Base-by-base conservation (phyloP, 2,113 vertebrate genomes). In the Aspidoscelis tigris region DNA sequence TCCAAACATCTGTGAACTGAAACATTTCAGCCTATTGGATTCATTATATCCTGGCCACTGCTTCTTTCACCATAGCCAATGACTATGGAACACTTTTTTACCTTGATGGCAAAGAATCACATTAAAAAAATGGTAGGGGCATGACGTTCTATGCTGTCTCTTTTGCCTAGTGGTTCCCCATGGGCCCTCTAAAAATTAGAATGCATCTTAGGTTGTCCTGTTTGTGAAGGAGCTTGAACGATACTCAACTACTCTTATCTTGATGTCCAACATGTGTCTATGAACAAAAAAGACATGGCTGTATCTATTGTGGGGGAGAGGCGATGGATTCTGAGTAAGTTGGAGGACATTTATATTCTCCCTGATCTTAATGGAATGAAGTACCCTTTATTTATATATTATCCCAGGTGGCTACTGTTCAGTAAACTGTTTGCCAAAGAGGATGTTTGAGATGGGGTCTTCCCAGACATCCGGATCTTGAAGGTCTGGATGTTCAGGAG, bases 361-460 rank as follows among this genome's bases (percentile, higher is more conserved):
- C 92, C 87, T 92, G 83, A 88, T 91, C 84, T 39, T 44, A 74
- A 82, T 82, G 88, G 76, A 91, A 87, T 44, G 76, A 90, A 90
- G 86, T 64, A 75, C 22, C 72, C 85, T 86, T 89, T 82, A 83
- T 84, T 91, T 78, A 91, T 89, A 86, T 86, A 79, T 90, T 84
- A 73, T 78, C 16, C 22, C 3, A 78, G 58, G 55, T 79, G 47
- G 14, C 80, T 76, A 8, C 80, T 33, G 33, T 33, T 88, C 70
- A 80, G 74, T 47, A 0, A 61, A 0, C 64, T 58, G 33, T 82
- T 87, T 68, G 65, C 71, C 21, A 88, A 85, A 70, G 70, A 87
- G 88, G 33, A 33, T 33, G 33, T 33, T 33, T 33, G 33, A 33
- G 33, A 33, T 33, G 33, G 33, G 1, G 33, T 33, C 33, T 33